A percentile compares a stretch with the other conserved stretches of the same genome.
Conservation (phyloP, 2,888 invertebrate genomes). For the Cataglyphis albicans region DNA sequence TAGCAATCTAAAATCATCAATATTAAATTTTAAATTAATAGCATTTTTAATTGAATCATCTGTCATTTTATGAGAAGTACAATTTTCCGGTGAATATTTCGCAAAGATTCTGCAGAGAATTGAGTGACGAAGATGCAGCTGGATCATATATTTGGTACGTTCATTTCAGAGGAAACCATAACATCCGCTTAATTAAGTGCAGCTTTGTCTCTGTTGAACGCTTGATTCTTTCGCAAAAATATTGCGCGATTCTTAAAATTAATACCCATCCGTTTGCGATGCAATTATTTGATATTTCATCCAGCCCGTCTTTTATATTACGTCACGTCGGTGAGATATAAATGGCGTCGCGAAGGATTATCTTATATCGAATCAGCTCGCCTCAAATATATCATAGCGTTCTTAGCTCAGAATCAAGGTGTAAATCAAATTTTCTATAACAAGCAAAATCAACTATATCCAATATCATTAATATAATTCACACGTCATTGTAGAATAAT, state of each 20-base stretch:
- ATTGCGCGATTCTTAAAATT: constrained; percentile 38
- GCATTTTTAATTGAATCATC: neutral
- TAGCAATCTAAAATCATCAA: neutral
- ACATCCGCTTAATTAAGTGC: constrained; percentile 38
- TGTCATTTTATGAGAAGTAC: neutral
- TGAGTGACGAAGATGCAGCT: constrained; percentile 34
- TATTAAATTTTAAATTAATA: constrained; percentile 1
- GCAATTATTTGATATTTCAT: neutral
- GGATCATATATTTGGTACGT: constrained; percentile 25
- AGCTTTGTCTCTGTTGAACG: constrained; percentile 8
- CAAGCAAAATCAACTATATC: neutral
- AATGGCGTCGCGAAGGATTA: neutral
- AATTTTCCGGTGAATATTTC: constrained; percentile 29
- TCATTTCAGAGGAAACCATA: constrained; percentile 26
- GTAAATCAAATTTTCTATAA: constrained; percentile 7
- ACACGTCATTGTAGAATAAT: neutral
- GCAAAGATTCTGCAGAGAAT: neutral
- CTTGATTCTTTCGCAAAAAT: constrained; percentile 1
- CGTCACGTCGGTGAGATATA: neutral
- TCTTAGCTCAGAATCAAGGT: neutral
- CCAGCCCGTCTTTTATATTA: neutral
- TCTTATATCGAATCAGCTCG: neutral
- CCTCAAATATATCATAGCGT: neutral
- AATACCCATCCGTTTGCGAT: neutral
- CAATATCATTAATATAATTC: neutral